These are phyloP conservation scores for Synanthedon andrenaeformis DNA, from an alignment of 2,888 invertebrate species.

Conservation along the genomic window DNA sequence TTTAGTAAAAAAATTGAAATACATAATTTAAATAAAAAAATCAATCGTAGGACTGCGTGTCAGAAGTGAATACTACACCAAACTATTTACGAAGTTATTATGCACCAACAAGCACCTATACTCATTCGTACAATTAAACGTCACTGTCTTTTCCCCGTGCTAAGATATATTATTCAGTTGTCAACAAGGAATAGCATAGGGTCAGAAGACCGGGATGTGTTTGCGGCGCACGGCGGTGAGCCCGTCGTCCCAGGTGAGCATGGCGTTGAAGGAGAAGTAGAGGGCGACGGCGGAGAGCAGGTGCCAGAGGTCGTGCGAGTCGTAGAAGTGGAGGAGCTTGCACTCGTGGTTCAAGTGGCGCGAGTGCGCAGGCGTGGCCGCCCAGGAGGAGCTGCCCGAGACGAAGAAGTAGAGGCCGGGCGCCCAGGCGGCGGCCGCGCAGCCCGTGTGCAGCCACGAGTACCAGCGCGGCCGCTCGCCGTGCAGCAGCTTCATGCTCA, in stretches of 20 bases:
- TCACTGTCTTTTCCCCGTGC: too few species aligned
- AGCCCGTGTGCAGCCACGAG: slow-evolving; percentile 73
- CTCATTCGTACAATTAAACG: too few species aligned
- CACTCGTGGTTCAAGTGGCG: slow-evolving; percentile 71
- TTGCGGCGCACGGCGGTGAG: slow-evolving; percentile 77
- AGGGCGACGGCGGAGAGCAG: slow-evolving; percentile 85
- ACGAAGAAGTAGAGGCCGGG: slow-evolving; percentile 73
- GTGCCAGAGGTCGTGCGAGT: slow-evolving; percentile 91
- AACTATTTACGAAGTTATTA: too few species aligned
- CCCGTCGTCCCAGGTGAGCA: slow-evolving; percentile 88
- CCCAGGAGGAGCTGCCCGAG: slow-evolving; percentile 36
- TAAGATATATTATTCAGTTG: too few species aligned
- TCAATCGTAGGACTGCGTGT: too few species aligned
- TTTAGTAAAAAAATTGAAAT: too few species aligned
- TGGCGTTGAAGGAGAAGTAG: slow-evolving; percentile 85
- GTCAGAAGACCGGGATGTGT: slow-evolving; percentile 84
- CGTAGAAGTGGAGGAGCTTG: slow-evolving; percentile 79
- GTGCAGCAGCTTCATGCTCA: slow-evolving; percentile 84
- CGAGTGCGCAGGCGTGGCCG: slow-evolving; percentile 78
- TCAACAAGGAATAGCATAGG: too few species aligned
- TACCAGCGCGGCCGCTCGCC: slow-evolving; percentile 74
- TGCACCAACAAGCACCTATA: too few species aligned
- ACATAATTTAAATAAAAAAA: too few species aligned
- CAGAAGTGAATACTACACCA: too few species aligned
- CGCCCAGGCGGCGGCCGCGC: slow-evolving; percentile 76